Percentiles rank a stretch among this genome's conserved stretches.
Conservation (phyloP, 2,888 invertebrate genomes). For the Schrankia costaestrigalis region DNA sequence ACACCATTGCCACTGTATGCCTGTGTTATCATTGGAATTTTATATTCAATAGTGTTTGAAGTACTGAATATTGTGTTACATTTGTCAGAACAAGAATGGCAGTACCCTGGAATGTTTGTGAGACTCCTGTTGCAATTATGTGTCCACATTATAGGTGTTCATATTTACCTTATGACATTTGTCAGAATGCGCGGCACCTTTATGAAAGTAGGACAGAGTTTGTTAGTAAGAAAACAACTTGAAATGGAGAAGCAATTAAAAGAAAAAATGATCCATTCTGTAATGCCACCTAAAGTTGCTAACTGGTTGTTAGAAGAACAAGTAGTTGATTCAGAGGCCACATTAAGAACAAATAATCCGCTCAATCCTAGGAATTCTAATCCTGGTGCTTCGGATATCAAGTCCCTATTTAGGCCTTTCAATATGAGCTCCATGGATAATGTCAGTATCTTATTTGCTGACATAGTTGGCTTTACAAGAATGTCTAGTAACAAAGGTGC, state of each 20-base stretch:
- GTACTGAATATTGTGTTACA: conserved; percentile 81
- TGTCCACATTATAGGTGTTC: conserved; percentile 95
- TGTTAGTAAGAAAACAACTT: conserved; percentile 92
- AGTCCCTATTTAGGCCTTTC: conserved; percentile 94
- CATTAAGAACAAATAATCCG: conserved; percentile 70
- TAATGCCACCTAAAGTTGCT: conserved; percentile 97
- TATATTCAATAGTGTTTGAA: conserved; percentile 94
- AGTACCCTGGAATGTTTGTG: conserved; percentile 82
- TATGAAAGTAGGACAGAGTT: conserved; percentile 97
- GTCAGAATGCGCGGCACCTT: conserved; percentile 97
- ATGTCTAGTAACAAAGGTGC: conserved; percentile 99
- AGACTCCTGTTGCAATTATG: conserved; percentile 91
- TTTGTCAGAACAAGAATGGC: conserved; percentile 74
- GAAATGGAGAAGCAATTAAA: conserved; percentile 96
- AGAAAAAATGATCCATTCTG: conserved; percentile 98
- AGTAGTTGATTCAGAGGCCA: conserved; percentile 80
- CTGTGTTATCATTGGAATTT: conserved; percentile 88
- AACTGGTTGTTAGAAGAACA: conserved; percentile 91
- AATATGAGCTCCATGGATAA: conserved; percentile 98
- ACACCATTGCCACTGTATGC: conserved; percentile 94
- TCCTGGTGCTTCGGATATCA: conserved; percentile 84
- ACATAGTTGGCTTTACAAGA: conserved; percentile 98
- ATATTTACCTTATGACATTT: conserved; percentile 95
- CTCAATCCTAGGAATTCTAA: conserved; percentile 74
- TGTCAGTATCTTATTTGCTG: conserved; percentile 97